Percentiles rank a stretch among this genome's conserved stretches.
These are phyloP conservation scores for Globicephala melas DNA, from an alignment of 2,113 vertebrate genomes.

Conservation along the genomic window DNA sequence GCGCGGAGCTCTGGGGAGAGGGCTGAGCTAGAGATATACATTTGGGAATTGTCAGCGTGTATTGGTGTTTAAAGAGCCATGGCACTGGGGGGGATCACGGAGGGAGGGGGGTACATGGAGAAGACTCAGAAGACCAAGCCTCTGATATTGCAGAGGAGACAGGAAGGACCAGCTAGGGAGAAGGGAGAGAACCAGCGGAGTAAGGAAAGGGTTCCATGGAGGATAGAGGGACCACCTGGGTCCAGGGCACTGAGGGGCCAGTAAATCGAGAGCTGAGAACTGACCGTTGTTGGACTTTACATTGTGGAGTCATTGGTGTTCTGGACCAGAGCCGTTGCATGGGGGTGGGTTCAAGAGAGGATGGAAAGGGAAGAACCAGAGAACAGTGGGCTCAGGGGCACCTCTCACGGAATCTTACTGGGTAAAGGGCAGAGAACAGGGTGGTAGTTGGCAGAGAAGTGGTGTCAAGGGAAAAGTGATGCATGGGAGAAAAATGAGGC, in stretches of 20 bases:
- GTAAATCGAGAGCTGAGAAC: neutral
- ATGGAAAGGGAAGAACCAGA: neutral
- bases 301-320: rapidly evolving
- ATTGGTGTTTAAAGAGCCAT: neutral
- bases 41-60: neutral
- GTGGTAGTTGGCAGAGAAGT: neutral
- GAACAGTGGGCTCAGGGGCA: no score
- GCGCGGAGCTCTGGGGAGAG: neutral
- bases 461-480: neutral
- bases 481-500: neutral
- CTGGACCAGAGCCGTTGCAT: rapidly evolving
- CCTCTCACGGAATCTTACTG: neutral
- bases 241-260: no score
- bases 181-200: neutral
- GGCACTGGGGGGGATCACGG: neutral
- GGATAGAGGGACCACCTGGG: neutral
- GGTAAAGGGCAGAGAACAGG: neutral
- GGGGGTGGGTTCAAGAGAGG: neutral
- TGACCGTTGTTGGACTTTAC: neutral
- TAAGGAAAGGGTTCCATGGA: neutral
- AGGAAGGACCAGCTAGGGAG: neutral
- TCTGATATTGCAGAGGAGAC: neutral
- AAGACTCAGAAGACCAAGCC: neutral
- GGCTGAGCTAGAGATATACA: neutral
- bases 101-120: neutral